Evolutionary conservation across 2,888 invertebrate species (phyloP), one percentile per base, ranked within the genome.

Genomic region (Cybosia mesomella): DNA sequence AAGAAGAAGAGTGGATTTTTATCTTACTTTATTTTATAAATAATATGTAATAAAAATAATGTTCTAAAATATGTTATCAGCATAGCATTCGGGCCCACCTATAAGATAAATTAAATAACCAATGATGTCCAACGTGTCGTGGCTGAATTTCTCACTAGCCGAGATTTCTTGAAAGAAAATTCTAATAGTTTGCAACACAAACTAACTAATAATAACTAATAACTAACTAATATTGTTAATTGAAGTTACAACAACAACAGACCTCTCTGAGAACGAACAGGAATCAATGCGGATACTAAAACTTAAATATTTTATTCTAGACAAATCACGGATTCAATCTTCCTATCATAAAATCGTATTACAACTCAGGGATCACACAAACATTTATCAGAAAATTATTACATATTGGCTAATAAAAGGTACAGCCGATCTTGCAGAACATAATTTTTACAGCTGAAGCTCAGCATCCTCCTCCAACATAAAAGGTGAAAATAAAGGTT

Each of bases 401-500:
- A 53, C n/a, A 13, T 54, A 28, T 61, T n/a, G 39, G 32, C 2
- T 57, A 58, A 64, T 67, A 62, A 65, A 60, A 36, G 4, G 28
- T n/a, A 21, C 10, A 54, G 21, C 36, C 53, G 21, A 60, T 71
- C 68, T 73, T 65, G 43, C 61, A 53, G 67, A 18, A 24, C 61
- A 67, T 69, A 28, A 70, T 32, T 70, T 73, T 21, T 24, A 62
- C 24, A 57, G 43, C 58, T 72, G 58, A 43, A 60, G 49, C 57
- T 70, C 43, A 58, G 36, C 67, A 55, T 64, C 64, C 70, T 59
- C 71, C 64, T 70, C 68, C 18, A 67, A 62, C 64, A 43, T 77
- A 73, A 77, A 76, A 70, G 43, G 62, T 22, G 58, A 55, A 64
- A 72, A 72, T 77, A 77, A 76, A 75, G 60, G 67, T 70, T 58